These are phyloP conservation scores for Coleophora deauratella DNA, from an alignment of 2,888 invertebrate species.

Conservation along the genomic window DNA sequence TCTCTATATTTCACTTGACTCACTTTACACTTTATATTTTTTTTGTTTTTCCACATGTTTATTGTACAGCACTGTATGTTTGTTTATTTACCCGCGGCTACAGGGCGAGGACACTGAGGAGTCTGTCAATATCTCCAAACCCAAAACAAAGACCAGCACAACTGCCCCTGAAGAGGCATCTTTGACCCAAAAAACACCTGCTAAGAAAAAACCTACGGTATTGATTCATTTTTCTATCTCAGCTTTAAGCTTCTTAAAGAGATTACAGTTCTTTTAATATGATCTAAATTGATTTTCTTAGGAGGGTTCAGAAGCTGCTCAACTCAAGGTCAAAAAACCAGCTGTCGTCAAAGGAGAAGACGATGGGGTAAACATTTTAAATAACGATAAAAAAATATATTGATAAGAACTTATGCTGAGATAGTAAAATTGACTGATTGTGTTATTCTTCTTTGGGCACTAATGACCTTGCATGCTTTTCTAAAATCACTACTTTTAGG, in stretches of 20 bases:
- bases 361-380: constrained; percentile 46
- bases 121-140: constrained; percentile 63
- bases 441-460: constrained; percentile 29
- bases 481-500: constrained; percentile 21
- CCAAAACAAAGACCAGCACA: constrained; percentile 60
- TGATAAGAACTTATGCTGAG: constrained; percentile 29
- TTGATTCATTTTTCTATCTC: constrained; percentile 46
- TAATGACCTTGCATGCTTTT: constrained; percentile 27
- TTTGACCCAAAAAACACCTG: constrained; percentile 67
- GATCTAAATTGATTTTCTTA: constrained; percentile 22
- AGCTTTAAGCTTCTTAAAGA: constrained; percentile 17
- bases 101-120: constrained; percentile 68
- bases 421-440: constrained; percentile 46
- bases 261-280: neutral
- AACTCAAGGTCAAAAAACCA: constrained; percentile 66
- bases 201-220: constrained; percentile 69
- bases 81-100: constrained; percentile 32
- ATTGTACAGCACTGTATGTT: constrained; percentile 22
- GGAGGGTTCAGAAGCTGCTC: constrained; percentile 63
- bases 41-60: constrained; percentile 13
- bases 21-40: neutral
- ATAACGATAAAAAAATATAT: neutral
- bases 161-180: constrained; percentile 67
- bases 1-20: neutral
- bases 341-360: constrained; percentile 56